phyloP scores from a whole-genome alignment of 2,888 invertebrate species.

The Apamea sordens region DNA sequence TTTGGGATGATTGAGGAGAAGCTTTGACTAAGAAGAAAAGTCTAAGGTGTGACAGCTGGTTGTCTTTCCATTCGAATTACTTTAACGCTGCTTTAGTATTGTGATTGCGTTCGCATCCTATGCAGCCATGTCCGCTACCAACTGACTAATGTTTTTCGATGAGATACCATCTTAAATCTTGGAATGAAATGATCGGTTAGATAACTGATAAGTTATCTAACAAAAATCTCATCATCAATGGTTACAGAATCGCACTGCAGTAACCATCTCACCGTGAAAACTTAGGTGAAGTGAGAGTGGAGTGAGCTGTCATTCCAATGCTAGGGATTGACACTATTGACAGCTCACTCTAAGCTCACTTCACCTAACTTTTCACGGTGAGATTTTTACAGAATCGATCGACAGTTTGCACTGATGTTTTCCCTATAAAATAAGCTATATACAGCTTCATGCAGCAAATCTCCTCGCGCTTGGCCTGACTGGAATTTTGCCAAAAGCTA shows the following conservation, averaged over 20 bases:
- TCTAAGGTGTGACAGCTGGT: conserved; percentile 47
- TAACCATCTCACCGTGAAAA: too few species aligned
- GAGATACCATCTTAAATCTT: too few species aligned
- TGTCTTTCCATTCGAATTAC: conserved; percentile 15
- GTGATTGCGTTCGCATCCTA: background rate
- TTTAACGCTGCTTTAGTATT: background rate
- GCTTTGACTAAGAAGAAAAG: conserved; percentile 25
- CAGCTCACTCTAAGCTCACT: too few species aligned
- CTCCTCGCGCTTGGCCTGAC: conserved; percentile 21
- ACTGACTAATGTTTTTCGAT: background rate
- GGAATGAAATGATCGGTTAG: too few species aligned
- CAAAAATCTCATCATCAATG: too few species aligned
- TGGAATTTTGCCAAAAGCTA: conserved; percentile 40
- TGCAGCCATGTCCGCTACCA: background rate
- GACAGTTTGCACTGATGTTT: background rate
- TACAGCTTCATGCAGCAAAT: conserved; percentile 5
- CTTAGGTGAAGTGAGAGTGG: too few species aligned
- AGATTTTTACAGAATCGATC: too few species aligned
- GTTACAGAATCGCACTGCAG: too few species aligned
- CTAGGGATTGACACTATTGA: too few species aligned
- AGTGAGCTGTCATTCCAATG: too few species aligned
- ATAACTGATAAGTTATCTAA: too few species aligned
- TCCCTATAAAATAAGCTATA: background rate
- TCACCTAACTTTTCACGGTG: too few species aligned
- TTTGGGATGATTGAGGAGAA: conserved; percentile 34